These are phyloP conservation scores for Ectobius pallidus DNA, from an alignment of 2,888 invertebrate genomes.

Conservation along the genomic window DNA sequence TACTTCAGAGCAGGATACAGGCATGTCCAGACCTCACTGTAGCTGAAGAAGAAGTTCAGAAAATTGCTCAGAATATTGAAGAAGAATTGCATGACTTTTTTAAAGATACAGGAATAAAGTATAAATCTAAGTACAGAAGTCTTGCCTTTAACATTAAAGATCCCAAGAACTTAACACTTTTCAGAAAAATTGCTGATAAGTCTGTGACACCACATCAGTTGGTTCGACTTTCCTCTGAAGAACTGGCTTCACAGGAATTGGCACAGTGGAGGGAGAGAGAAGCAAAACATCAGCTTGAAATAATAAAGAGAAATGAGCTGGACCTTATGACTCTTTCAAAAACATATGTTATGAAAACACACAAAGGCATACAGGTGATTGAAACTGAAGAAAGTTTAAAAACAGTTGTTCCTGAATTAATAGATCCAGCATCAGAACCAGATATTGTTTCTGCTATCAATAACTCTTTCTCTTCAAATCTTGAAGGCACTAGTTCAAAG, in stretches of 20 bases:
- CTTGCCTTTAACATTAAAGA: conserved; percentile 93
- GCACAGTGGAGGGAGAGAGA: conserved; percentile 94
- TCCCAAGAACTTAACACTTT: conserved; percentile 85
- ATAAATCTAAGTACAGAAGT: conserved; percentile 90
- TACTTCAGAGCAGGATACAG: conserved; percentile 63
- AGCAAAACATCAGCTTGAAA: conserved; percentile 86
- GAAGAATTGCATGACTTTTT: conserved; percentile 82
- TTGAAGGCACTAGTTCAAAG: conserved; percentile 43
- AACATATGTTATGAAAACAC: conserved; percentile 88
- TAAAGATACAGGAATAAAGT: conserved; percentile 80
- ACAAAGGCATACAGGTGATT: conserved; percentile 78
- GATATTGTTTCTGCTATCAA: conserved; percentile 70
- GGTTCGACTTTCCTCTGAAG: conserved; percentile 87
- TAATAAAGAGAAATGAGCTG: conserved; percentile 87
- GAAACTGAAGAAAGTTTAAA: conserved; percentile 52
- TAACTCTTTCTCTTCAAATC: conserved; percentile 53
- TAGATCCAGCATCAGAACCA: conserved; percentile 52
- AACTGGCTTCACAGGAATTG: conserved; percentile 91
- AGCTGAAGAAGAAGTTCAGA: conserved; percentile 55
- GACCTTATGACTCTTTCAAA: conserved; percentile 80
- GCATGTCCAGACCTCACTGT: conserved; percentile 57
- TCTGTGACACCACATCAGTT: conserved; percentile 81
- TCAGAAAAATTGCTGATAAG: conserved; percentile 75
- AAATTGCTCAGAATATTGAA: conserved; percentile 79
- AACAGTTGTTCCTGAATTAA: conserved; percentile 56